A percentile compares a stretch with the other conserved stretches of the same genome.
phyloP scores from a whole-genome alignment of 2,888 invertebrate genomes.

The Cataglyphis livida region DNA sequence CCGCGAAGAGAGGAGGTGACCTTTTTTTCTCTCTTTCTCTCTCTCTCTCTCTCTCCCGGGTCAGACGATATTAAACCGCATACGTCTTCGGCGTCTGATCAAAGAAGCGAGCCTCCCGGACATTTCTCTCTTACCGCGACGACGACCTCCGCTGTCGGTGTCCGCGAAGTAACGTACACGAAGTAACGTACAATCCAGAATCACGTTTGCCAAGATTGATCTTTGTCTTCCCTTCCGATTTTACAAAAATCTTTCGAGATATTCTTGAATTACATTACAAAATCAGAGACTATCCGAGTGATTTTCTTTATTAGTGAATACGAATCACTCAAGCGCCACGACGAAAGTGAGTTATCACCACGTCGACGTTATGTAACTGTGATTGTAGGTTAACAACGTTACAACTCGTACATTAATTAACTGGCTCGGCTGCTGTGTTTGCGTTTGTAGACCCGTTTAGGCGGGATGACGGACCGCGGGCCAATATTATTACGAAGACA shows the following conservation, averaged over 20 bases:
- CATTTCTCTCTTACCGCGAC: conserved; percentile 50
- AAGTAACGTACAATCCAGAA: conserved; percentile 63
- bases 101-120: conserved; percentile 70
- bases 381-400: conserved; percentile 74
- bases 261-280: background rate
- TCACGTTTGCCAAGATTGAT: conserved; percentile 71
- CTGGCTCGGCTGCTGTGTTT: conserved; percentile 74
- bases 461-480: conserved; percentile 68
- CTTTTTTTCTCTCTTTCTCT: conserved; percentile 66
- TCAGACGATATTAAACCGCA: conserved; percentile 83
- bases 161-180: background rate
- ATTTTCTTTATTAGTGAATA: conserved; percentile 1
- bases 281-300: background rate
- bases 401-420: conserved; percentile 80
- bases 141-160: conserved; percentile 25
- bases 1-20: conserved; percentile 68
- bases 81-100: conserved; percentile 81
- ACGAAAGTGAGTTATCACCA: conserved; percentile 41
- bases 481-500: conserved; percentile 79
- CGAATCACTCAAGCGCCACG: background rate
- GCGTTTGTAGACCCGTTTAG: conserved; percentile 75
- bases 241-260: background rate
- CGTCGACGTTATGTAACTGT: conserved; percentile 59
- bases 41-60: conserved; percentile 69
- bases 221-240: conserved; percentile 40